phyloP scores from a whole-genome alignment of 2,113 vertebrate species.

The Aplodontia rufa region DNA sequence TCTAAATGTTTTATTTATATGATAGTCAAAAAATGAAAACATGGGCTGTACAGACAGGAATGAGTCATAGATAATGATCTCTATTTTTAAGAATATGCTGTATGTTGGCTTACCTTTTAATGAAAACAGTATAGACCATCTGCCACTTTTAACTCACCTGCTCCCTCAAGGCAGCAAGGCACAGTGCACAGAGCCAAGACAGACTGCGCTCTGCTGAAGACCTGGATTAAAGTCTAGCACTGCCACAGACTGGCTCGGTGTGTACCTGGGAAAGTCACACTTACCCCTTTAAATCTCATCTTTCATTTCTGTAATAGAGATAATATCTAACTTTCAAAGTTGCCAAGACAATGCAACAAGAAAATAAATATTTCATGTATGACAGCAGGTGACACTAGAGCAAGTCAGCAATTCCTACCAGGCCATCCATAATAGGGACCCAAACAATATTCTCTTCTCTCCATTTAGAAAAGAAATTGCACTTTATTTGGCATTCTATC shows the following conservation, averaged over 20 bases:
- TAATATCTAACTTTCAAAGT: neutral
- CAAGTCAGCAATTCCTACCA: neutral
- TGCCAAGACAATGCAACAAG: neutral
- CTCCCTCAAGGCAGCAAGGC: neutral
- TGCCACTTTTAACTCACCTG: neutral
- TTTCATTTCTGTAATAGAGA: neutral
- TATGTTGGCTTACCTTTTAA: neutral
- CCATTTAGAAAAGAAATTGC: neutral
- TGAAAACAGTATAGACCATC: neutral
- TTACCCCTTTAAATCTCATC: neutral
- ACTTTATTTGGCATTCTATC: neutral
- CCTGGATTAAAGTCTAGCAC: neutral
- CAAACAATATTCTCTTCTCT: neutral
- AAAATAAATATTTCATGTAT: neutral
- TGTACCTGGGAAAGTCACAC: neutral
- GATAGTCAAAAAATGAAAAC: neutral
- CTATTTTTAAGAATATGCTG: constrained; percentile 35
- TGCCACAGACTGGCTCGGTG: neutral
- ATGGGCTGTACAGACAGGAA: neutral
- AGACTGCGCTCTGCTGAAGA: neutral
- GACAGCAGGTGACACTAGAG: neutral
- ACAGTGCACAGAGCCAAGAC: neutral
- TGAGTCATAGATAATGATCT: neutral
- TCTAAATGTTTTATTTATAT: neutral
- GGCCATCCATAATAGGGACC: fast-evolving